Evolutionary conservation across 2,797 vertebrate genomes (phyloP).

Genomic region (Myotis vivesi): DNA sequence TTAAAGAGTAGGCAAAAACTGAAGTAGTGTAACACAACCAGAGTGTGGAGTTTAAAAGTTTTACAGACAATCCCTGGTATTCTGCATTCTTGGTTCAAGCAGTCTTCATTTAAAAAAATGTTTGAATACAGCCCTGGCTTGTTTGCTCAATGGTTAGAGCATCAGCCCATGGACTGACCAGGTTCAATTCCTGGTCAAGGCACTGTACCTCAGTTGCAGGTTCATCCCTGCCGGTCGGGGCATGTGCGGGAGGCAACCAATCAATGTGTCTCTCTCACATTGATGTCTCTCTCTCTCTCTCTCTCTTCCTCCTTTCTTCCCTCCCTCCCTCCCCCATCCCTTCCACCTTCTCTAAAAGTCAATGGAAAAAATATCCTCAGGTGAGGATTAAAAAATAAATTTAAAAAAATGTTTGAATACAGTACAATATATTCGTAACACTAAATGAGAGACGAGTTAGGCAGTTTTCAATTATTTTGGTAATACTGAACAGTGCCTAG

Average conservation of each 20-base stretch:
- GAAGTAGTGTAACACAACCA: neutral
- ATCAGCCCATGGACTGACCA: too few species aligned
- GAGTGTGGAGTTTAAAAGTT: neutral
- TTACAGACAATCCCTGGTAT: neutral
- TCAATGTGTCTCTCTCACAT: too few species aligned
- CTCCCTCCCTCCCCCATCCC: too few species aligned
- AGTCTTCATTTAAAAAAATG: neutral
- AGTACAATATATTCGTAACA: neutral
- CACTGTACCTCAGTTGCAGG: too few species aligned
- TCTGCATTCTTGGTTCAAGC: neutral
- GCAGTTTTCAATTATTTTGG: conserved; percentile 16
- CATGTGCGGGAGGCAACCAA: too few species aligned
- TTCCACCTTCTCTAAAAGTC: too few species aligned
- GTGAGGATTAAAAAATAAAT: too few species aligned
- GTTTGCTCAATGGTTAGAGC: too few species aligned
- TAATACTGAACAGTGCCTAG: neutral
- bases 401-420: neutral
- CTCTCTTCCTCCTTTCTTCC: rapidly evolving
- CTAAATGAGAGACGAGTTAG: neutral
- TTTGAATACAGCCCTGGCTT: neutral
- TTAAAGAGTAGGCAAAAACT: neutral
- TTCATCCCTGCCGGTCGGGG: too few species aligned
- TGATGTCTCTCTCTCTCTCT: too few species aligned
- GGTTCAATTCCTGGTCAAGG: too few species aligned
- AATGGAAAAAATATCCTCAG: too few species aligned